Evolutionary conservation across 2,113 vertebrate genomes (phyloP).

Genomic region (Stigmatopora nigra): DNA sequence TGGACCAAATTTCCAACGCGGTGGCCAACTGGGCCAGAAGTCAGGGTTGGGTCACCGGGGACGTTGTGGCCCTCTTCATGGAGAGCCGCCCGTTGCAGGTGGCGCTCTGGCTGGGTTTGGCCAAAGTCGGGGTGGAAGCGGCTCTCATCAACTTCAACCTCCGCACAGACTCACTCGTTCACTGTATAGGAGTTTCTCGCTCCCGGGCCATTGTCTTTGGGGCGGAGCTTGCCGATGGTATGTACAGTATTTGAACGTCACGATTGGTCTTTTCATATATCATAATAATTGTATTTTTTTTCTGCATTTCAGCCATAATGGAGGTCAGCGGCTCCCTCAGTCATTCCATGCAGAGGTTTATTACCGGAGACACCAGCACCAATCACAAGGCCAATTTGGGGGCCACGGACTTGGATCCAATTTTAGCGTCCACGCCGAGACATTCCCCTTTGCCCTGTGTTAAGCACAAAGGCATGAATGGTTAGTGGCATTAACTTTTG

Average conservation of each 20-base stretch:
- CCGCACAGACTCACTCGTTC: slow-evolving; percentile 73
- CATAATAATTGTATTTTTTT: slow-evolving; percentile 2
- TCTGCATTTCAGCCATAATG: slow-evolving; percentile 62
- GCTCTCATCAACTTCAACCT: slow-evolving; percentile 85
- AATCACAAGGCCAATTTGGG: slow-evolving; percentile 53
- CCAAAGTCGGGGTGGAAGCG: slow-evolving; percentile 78
- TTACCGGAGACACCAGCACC: slow-evolving; percentile 66
- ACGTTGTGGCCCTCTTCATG: slow-evolving; percentile 84
- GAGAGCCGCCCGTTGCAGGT: slow-evolving; percentile 82
- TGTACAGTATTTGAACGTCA: slow-evolving; percentile 13
- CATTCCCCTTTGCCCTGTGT: slow-evolving; percentile 47
- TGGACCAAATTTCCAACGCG: slow-evolving; percentile 74
- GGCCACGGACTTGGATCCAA: slow-evolving; percentile 70
- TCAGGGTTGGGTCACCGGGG: slow-evolving; percentile 73
- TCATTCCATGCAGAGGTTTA: slow-evolving; percentile 75
- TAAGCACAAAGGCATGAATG: slow-evolving; percentile 74
- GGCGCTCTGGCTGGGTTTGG: slow-evolving; percentile 85
- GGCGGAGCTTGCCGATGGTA: slow-evolving; percentile 78
- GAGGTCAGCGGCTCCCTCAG: slow-evolving; percentile 74
- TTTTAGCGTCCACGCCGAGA: slow-evolving; percentile 61
- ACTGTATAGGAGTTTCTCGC: slow-evolving; percentile 75
- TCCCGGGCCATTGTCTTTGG: slow-evolving; percentile 80
- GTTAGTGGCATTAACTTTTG: slow-evolving; percentile 53
- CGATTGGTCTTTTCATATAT: neutral
- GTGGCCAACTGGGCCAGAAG: slow-evolving; percentile 73